These are phyloP conservation scores for Silurus lanzhouensis DNA, from an alignment of 2,797 vertebrate genomes.

Conservation along the genomic window DNA sequence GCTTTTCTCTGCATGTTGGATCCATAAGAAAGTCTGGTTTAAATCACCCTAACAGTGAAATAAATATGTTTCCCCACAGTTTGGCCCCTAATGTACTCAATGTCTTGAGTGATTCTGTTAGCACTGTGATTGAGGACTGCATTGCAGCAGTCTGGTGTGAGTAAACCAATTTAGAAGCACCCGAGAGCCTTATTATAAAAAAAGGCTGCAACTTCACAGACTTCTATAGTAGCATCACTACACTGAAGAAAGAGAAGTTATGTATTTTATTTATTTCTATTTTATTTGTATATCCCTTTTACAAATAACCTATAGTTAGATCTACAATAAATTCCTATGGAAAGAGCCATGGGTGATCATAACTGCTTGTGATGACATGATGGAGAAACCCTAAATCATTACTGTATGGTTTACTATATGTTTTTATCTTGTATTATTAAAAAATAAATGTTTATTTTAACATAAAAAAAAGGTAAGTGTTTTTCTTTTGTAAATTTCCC, in stretches of 20 bases:
- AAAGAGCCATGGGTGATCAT: neutral
- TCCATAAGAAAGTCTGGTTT: conserved; percentile 87
- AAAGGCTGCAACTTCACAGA: conserved; percentile 1
- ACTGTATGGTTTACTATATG: neutral
- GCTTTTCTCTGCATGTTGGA: conserved; percentile 66
- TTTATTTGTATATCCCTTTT: neutral
- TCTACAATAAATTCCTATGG: neutral
- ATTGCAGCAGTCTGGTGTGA: conserved; percentile 24
- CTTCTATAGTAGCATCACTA: neutral
- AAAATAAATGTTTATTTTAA: neutral
- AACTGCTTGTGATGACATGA: neutral
- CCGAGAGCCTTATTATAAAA: neutral
- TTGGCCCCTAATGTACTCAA: conserved; percentile 90
- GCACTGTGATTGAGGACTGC: conserved; percentile 75
- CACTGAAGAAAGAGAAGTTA: neutral
- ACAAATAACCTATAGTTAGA: no score
- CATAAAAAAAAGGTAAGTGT: neutral
- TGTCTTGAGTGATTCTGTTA: conserved; percentile 89
- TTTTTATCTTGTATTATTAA: neutral
- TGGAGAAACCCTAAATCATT: neutral
- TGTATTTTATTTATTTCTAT: neutral
- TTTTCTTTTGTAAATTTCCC: neutral
- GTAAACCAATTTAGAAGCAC: conserved; percentile 13
- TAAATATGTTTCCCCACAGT: conserved; percentile 87
- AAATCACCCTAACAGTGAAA: conserved; percentile 88